Base-by-base conservation (phyloP, 2,797 vertebrate species). In the Helicolenus hilgendorfi region DNA sequence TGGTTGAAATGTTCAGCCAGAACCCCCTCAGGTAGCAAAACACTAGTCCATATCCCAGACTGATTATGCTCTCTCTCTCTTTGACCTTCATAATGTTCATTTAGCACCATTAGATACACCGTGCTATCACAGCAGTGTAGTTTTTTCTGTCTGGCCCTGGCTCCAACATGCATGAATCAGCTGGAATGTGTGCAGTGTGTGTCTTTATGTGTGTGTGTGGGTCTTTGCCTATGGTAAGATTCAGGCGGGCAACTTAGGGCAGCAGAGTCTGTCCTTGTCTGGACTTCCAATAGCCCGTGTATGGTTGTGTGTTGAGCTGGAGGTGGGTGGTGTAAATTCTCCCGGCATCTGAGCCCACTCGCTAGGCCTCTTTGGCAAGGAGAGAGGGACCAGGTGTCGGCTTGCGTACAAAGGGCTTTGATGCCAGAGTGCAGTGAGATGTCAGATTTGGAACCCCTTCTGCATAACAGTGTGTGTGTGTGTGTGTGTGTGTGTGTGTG, bases 381-480 rank as follows among this genome's bases (percentile, higher is more conserved):
- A 86, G 87, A 92, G 74, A 89, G 93, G 94, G 93, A 95, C 93
- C 97, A 97, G 97, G 95, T 97, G 96, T 96, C 89, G 26, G 73
- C 92, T 95, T 90, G 91, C 26, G 27, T 91, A 91, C 92, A 91
- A 87, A 93, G 77, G 33, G 92, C 93, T 95, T 95, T 94, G 90
- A 96, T 95, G 95, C 93, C 94, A 95, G 92, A 91, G 90, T 92
- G 92, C 89, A 91, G 77, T 72, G 91, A 92, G 90, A 89, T 89
- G 90, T 94, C 73, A 33, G 87, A 91, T 95, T 92, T 93, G 77
- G 85, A 79, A 86, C 84, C 87, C 78, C 87, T 93, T 94, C 80
- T 95, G 89, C 83, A 89, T 83, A 84, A 85, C 81, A 67, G 72
- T 81, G 9, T 81, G 31, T 81, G n/a, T 58, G 20, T 67, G 8